Evolutionary conservation across 2,113 vertebrate genomes (phyloP).

Genomic region (Epinephelus moara): DNA sequence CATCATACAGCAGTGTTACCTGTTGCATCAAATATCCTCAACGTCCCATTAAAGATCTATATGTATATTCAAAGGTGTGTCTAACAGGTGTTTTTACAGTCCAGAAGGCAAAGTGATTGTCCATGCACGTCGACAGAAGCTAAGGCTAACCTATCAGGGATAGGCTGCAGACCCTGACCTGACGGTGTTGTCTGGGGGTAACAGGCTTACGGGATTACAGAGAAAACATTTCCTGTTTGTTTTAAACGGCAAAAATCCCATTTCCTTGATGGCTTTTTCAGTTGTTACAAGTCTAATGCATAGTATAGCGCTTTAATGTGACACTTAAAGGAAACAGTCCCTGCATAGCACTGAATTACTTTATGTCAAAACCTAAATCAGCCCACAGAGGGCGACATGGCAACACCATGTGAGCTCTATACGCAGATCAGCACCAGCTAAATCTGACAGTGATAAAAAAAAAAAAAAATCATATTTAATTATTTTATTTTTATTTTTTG

Average conservation of each 20-base stretch:
- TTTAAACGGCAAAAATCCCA: background rate
- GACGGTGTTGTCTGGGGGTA: background rate
- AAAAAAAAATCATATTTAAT: background rate
- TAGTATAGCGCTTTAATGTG: background rate
- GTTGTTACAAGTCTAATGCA: background rate
- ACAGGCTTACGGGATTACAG: constrained; percentile 41
- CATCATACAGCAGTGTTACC: background rate
- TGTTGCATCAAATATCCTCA: background rate
- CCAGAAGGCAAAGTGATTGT: background rate
- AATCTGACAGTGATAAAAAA: background rate
- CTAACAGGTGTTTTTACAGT: background rate
- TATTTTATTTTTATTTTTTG: background rate
- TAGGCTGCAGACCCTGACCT: constrained; percentile 1
- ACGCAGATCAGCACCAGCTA: background rate
- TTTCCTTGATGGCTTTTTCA: background rate
- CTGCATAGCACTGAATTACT: background rate
- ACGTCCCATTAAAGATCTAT: background rate
- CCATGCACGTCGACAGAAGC: background rate
- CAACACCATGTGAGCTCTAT: constrained; percentile 17
- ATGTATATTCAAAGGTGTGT: background rate
- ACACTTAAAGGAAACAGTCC: background rate
- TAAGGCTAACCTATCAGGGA: background rate
- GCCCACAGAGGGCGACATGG: constrained; percentile 77
- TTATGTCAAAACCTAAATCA: constrained; percentile 3
- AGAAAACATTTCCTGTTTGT: constrained; percentile 23